A percentile compares a stretch with the other conserved stretches of the same genome.
These are phyloP conservation scores for Apodemia hepburni DNA, from an alignment of 2,888 invertebrate genomes.

Conservation along the genomic window DNA sequence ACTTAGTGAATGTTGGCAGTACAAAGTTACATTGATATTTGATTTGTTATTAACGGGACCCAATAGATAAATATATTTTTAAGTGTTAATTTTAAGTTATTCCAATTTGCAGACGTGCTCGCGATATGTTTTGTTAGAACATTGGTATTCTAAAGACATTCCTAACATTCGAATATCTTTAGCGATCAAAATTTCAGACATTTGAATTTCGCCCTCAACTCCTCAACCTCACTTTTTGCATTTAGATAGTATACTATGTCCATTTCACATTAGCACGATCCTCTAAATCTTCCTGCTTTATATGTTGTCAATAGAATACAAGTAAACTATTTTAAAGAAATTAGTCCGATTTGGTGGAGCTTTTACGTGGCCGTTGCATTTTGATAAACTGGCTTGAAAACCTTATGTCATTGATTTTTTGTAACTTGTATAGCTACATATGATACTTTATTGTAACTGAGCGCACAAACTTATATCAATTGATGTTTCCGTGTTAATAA, in stretches of 20 bases:
- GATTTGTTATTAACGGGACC: slow-evolving; percentile 62
- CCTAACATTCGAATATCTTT: slow-evolving; percentile 17
- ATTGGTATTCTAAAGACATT: slow-evolving; percentile 26
- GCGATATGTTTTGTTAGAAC: slow-evolving; percentile 42
- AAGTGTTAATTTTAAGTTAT: slow-evolving; percentile 74
- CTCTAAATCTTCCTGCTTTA: neutral
- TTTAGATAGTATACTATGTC: slow-evolving; percentile 33
- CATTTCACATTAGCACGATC: slow-evolving; percentile 7
- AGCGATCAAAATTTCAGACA: slow-evolving; percentile 6
- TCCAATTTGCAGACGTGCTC: slow-evolving; percentile 61
- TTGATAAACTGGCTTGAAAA: too few relatives aligned
- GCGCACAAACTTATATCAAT: too few relatives aligned
- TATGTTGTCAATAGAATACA: slow-evolving; percentile 4
- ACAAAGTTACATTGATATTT: slow-evolving; percentile 53
- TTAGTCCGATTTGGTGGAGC: neutral
- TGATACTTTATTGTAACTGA: too few relatives aligned
- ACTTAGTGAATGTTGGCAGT: slow-evolving; percentile 73
- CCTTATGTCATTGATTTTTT: too few relatives aligned
- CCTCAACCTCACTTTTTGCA: slow-evolving; percentile 36
- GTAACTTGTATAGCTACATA: too few relatives aligned
- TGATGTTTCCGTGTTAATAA: too few relatives aligned
- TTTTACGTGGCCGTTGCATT: neutral
- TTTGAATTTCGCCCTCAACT: slow-evolving; percentile 23
- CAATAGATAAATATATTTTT: slow-evolving; percentile 67
- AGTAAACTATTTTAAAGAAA: neutral